Evolutionary conservation across 2,888 invertebrate genomes (phyloP), one percentile per base, ranked within the genome.

Genomic region (Chalcosyrphus nemorum): DNA sequence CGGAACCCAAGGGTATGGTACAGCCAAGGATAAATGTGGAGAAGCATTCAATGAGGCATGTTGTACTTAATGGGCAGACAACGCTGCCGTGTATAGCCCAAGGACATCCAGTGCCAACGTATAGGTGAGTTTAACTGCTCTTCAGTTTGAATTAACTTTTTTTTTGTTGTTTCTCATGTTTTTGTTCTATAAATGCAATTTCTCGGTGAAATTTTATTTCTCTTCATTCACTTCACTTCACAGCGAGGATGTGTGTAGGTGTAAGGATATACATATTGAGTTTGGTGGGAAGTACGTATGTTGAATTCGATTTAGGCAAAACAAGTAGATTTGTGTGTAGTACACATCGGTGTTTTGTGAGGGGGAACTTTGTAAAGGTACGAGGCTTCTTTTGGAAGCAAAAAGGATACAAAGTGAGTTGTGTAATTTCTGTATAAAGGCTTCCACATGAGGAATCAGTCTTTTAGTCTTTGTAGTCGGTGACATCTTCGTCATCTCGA

Each of bases 81-180:
- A 94, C 94, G 87, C 91, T 96, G 87, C 95, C 96, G 52, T 96
- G 96, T 91, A 95, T 95, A 29, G 96, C 96, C 68, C 96, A 96
- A 91, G 96, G 95, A 86, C 95, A 95, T 93, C 96, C 96, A 3
- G 95, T 96, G 78, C 96, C 96, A 75, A 94, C 94, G 82, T 96
- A 95, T 92, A 94, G 95, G 95, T 95, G 90, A 92, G 92, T 89
- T 80, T 52, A 57, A 57, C 27, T 57, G 66, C 29, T n/a, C n/a
- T 41, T 38, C 9, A 57, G 13, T 50, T 61, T 54, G 43, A 54
- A 63, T 74, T 54, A 74, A 45, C 13, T 29, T 75, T 9, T 59
- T 15, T n/a, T n/a, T n/a, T n/a, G n/a, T n/a, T n/a, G n/a, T n/a
- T n/a, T n/a, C n/a, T n/a, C n/a, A n/a, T n/a, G n/a, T n/a, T n/a